Evolutionary conservation across 2,888 invertebrate genomes (phyloP), one percentile per base, ranked within the genome.

Genomic region (Chydorus sphaericus): DNA sequence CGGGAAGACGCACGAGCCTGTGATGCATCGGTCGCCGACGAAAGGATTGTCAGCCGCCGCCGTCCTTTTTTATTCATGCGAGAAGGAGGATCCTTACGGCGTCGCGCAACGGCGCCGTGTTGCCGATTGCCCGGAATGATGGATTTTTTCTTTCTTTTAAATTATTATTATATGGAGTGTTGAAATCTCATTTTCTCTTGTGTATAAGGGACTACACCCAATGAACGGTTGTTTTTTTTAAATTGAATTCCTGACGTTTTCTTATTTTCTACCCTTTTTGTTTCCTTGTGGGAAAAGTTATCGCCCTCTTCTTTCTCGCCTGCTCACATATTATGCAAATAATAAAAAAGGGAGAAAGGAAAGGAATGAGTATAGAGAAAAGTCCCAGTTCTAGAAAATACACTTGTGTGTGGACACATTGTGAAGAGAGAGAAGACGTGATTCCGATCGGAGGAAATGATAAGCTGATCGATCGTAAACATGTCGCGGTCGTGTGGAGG

Each of bases 321-420:
- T 44, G 26, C 23, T 28, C 44, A 28, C 28, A 44, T 14, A 44
- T 44, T 44, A 44, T 44, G 44, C 44, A 44, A 44, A 44, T 44
- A 14, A 28, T 44, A 44, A 44, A 26, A 26, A 28, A 44, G 44
- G 33, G 8, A 14, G 26, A 44, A 28, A 23, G 8, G 11, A n/a
- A n/a, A n/a, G n/a, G n/a, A n/a, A n/a, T n/a, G n/a, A n/a, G n/a
- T n/a, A n/a, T 23, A 44, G 44, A 44, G 23, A 44, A 10, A 23
- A 14, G 23, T 1, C n/a, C n/a, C n/a, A n/a, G n/a, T n/a, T n/a
- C n/a, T n/a, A n/a, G n/a, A n/a, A n/a, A n/a, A n/a, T n/a, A n/a
- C n/a, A n/a, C n/a, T n/a, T n/a, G n/a, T n/a, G n/a, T n/a, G n/a
- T n/a, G n/a, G n/a, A n/a, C n/a, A n/a, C n/a, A n/a, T n/a, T n/a